These are phyloP conservation scores for Philotrypesis tridentata DNA, from an alignment of 1,140 invertebrate species.

Conservation along the genomic window DNA sequence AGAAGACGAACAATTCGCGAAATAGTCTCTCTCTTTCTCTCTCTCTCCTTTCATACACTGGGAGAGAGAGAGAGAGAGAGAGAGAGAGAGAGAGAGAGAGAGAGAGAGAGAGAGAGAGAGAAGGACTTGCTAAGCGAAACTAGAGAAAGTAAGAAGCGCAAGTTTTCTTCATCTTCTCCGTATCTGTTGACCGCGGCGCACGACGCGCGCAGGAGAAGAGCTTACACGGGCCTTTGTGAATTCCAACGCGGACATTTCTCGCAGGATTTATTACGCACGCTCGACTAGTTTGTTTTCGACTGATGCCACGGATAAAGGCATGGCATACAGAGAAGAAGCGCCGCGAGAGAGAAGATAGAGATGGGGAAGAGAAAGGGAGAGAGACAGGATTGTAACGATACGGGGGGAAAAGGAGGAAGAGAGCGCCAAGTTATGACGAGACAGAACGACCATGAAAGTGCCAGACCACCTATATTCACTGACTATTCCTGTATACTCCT, in stretches of 20 bases:
- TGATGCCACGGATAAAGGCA: constrained; percentile 7
- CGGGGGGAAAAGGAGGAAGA: neutral
- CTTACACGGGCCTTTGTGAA: neutral
- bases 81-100: no score
- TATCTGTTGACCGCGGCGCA: neutral
- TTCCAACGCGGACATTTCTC: neutral
- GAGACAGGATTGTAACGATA: neutral
- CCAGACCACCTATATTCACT: constrained; percentile 20
- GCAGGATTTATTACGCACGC: constrained; percentile 13
- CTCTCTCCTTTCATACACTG: no score
- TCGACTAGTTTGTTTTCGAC: constrained; percentile 24
- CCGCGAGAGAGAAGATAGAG: neutral
- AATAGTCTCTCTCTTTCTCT: neutral
- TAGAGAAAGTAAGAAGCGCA: neutral
- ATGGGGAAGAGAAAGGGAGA: neutral
- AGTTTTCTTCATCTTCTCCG: neutral
- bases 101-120: no score
- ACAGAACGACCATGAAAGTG: constrained; percentile 12
- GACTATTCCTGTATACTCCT: neutral
- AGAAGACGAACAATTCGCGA: no score
- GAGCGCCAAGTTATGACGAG: constrained; percentile 8
- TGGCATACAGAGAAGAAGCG: neutral
- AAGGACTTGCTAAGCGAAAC: neutral
- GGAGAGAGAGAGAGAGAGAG: no score
- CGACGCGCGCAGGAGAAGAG: neutral